A percentile compares a stretch with the other conserved stretches of the same genome.
These are phyloP conservation scores for Phytoseiulus persimilis DNA, from an alignment of 2,888 invertebrate genomes.

Conservation along the genomic window DNA sequence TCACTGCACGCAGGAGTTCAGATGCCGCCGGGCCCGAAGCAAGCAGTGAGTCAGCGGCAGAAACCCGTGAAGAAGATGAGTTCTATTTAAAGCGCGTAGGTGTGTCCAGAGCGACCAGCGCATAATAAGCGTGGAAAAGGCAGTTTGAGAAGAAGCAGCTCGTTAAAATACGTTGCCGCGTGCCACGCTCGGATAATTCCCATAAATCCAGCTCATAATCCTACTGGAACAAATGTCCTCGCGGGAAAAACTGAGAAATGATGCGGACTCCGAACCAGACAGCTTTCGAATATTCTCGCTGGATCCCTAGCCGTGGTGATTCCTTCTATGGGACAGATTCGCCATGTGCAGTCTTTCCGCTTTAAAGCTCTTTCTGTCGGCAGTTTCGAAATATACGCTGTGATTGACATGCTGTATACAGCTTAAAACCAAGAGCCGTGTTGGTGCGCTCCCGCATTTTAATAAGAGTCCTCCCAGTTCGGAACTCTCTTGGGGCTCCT, in stretches of 20 bases:
- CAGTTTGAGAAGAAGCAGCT: not conserved
- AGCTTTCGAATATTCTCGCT: too few species aligned
- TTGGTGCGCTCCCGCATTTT: not conserved
- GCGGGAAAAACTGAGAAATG: not conserved
- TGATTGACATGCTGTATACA: not conserved
- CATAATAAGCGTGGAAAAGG: slow-evolving; percentile 5
- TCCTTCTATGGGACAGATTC: not conserved
- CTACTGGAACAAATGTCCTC: not conserved
- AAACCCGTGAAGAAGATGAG: not conserved
- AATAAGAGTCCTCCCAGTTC: not conserved
- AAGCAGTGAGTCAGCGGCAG: not conserved
- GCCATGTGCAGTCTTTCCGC: not conserved
- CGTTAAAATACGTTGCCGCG: slow-evolving; percentile 5
- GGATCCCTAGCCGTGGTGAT: too few species aligned
- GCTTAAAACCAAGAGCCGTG: not conserved
- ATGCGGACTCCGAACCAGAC: not conserved
- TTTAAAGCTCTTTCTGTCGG: not conserved
- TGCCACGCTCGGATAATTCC: not conserved
- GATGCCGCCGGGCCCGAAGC: too few species aligned
- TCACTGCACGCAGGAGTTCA: not conserved
- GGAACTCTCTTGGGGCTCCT: not conserved
- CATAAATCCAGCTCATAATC: not conserved
- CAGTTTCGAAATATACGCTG: not conserved
- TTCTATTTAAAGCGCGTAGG: not conserved
- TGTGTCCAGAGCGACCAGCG: not conserved